Evolutionary conservation across 2,113 vertebrate species (phyloP), one percentile per base, ranked within the genome.

Genomic region (Numida meleagris): DNA sequence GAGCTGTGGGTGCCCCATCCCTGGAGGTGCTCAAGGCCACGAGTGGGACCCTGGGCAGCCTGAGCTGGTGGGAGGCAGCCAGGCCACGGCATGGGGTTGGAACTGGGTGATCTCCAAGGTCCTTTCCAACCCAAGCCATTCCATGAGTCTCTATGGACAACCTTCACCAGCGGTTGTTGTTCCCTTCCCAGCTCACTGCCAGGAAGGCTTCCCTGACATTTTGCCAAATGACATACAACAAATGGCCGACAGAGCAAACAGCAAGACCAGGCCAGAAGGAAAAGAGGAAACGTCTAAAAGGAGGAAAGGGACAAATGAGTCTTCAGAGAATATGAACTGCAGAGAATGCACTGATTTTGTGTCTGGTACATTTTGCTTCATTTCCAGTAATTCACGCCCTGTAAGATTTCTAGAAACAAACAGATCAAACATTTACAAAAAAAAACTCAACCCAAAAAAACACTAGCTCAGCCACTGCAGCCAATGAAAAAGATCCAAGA

Each of bases 321-420:
- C 93, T 94, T 94, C 45, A 91, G 93, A 95, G 96, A 91, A 59
- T 94, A 93, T 19, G 51, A 91, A 18, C 66, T 81, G 63, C 8
- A 89, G 80, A 95, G 82, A 84, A 94, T 83, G 88, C 1, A 9
- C 66, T 86, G 91, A 91, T 57, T 89, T 88, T 94, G 79, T 91
- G 95, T 95, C 94, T 96, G 85, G 65, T 92, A 77, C 55, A 33
- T 94, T 95, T 95, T 91, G 51, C 79, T 91, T 93, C 20, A 46
- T 94, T 94, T 95, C 87, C 82, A 88, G 91, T 68, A 77, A 88
- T 79, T 91, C 65, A 45, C 68, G 51, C 76, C 50, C 46, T 25
- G 33, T 25, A 67, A 13, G 29, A 65, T 59, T 80, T 95, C 85
- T 86, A 94, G 79, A 90, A 95, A 58, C 68, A 71, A 65, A 89